These are phyloP conservation scores for Diadegma fenestrale DNA, from an alignment of 2,888 invertebrate species.

Conservation along the genomic window DNA sequence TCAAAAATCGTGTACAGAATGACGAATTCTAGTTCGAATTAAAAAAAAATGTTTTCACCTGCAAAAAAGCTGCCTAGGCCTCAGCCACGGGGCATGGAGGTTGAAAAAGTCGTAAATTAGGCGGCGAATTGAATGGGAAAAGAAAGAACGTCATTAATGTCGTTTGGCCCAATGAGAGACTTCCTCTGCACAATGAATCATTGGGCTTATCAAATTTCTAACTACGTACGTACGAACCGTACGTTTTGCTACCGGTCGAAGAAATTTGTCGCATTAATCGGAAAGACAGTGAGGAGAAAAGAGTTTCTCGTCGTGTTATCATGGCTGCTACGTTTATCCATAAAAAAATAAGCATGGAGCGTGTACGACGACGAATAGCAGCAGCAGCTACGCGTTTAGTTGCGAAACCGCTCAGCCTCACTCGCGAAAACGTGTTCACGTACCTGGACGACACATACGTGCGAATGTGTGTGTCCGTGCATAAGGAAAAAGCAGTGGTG, in stretches of 20 bases:
- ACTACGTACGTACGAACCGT: neutral
- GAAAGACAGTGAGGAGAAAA: neutral
- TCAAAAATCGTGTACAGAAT: neutral
- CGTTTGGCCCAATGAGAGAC: neutral
- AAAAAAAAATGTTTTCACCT: no score
- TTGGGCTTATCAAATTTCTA: neutral
- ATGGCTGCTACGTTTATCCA: neutral
- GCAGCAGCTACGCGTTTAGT: neutral
- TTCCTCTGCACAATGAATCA: neutral
- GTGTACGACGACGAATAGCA: neutral
- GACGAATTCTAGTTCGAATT: no score
- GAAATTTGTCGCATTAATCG: neutral
- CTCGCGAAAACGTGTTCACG: constrained; percentile 23
- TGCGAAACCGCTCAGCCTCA: constrained; percentile 10
- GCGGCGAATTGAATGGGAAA: neutral
- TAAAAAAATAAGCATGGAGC: neutral
- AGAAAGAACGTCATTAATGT: neutral
- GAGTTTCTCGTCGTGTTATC: neutral
- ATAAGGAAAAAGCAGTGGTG: constrained; percentile 13
- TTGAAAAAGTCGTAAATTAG: neutral
- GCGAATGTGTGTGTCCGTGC: constrained; percentile 10
- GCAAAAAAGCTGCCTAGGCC: no score
- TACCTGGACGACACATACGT: neutral
- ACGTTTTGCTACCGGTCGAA: neutral
- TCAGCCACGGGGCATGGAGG: neutral